phyloP scores from a whole-genome alignment of 1,140 invertebrate genomes.

The Cydia strobilella region DNA sequence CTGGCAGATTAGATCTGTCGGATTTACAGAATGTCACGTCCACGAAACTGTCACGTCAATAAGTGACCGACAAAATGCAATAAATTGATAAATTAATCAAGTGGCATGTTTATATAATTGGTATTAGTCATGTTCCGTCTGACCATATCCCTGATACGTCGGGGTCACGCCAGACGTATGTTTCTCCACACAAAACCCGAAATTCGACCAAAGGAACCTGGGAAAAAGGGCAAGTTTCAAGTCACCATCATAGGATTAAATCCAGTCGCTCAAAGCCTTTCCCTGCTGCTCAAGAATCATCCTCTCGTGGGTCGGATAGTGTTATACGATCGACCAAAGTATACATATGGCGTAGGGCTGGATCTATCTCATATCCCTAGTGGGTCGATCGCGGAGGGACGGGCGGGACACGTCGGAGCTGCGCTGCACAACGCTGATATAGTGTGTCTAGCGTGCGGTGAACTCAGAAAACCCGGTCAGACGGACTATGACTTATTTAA shows the following conservation, averaged over 20 bases:
- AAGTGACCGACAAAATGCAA: neutral
- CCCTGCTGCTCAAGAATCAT: constrained; percentile 15
- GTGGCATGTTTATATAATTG: neutral
- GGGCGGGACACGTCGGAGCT: neutral
- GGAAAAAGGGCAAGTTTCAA: constrained; percentile 17
- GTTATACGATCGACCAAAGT: constrained; percentile 16
- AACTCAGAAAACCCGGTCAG: constrained; percentile 8
- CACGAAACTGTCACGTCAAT: neutral
- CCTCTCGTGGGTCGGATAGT: neutral
- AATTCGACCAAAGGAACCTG: neutral
- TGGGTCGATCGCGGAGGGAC: neutral
- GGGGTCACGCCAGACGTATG: neutral
- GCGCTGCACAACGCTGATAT: constrained; percentile 1
- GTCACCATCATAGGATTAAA: constrained; percentile 10
- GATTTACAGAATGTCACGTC: neutral
- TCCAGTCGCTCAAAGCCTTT: neutral
- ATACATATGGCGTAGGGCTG: neutral
- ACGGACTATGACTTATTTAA: constrained; percentile 26
- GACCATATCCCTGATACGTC: constrained; percentile 1
- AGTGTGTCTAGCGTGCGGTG: constrained; percentile 2
- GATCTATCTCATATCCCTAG: constrained; percentile 15
- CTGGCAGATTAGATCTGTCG: neutral
- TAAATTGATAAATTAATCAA: neutral
- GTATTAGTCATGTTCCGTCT: constrained; percentile 19
- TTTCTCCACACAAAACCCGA: neutral